Evolutionary conservation across 2,797 vertebrate genomes (phyloP).

Genomic region (Antrozous pallidus): DNA sequence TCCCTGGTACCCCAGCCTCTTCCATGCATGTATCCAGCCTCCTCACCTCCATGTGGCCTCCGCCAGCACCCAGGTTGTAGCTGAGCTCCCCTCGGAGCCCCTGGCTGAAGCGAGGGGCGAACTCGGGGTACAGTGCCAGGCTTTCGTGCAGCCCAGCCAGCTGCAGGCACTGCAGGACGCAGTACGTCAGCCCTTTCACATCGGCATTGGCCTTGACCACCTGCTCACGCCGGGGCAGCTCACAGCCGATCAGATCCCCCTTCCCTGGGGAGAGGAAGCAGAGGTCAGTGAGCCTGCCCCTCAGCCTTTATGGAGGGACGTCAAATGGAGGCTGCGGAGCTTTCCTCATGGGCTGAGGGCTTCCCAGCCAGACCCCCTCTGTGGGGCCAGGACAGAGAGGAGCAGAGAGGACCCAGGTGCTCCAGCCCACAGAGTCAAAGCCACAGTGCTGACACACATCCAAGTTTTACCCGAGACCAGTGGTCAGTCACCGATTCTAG

Average conservation of each 20-base stretch:
- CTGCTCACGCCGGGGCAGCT: slow-evolving; percentile 88
- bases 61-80: slow-evolving; percentile 90
- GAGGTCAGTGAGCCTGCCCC: neutral
- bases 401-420: neutral
- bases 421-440: neutral
- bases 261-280: slow-evolving; percentile 83
- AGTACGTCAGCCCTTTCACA: slow-evolving; percentile 92
- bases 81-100: slow-evolving; percentile 92
- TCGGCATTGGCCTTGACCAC: slow-evolving; percentile 94
- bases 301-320: neutral
- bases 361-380: neutral
- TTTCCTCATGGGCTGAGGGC: neutral
- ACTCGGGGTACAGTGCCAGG: slow-evolving; percentile 90
- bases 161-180: slow-evolving; percentile 92
- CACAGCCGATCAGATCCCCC: slow-evolving; percentile 92
- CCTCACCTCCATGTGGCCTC: slow-evolving; percentile 70
- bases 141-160: slow-evolving; percentile 90
- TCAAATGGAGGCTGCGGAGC: neutral
- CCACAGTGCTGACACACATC: neutral
- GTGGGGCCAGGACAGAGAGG: neutral
- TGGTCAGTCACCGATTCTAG: neutral
- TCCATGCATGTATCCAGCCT: neutral
- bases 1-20: neutral
- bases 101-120: slow-evolving; percentile 90
- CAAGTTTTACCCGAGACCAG: neutral